Percentiles rank a stretch among this genome's conserved stretches.
phyloP scores from a whole-genome alignment of 1,140 invertebrate species.

The Dendroctonus valens region DNA sequence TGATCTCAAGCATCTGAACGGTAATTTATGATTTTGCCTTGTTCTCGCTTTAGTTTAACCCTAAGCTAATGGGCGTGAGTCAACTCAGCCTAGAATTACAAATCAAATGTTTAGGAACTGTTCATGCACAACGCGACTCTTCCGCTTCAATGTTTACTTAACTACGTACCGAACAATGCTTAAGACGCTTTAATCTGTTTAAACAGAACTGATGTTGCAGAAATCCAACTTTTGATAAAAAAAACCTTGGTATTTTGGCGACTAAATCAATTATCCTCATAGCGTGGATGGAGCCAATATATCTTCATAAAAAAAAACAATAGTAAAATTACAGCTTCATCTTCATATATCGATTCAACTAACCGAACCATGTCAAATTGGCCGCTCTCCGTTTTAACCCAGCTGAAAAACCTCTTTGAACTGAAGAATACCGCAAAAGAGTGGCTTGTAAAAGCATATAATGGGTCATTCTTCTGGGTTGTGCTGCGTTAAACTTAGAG shows the following conservation, averaged over 20 bases:
- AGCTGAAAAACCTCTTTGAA: conserved; percentile 15
- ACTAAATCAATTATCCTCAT: too few relatives aligned
- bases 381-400: not conserved
- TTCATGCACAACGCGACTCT: too few relatives aligned
- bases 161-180: too few relatives aligned
- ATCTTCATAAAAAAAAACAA: not conserved
- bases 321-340: not conserved
- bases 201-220: too few relatives aligned
- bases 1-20: conserved; percentile 73
- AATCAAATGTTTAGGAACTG: not conserved
- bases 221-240: too few relatives aligned
- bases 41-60: conserved; percentile 8
- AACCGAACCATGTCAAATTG: conserved; percentile 3
- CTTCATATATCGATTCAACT: conserved; percentile 1
- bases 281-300: too few relatives aligned
- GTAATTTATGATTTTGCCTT: conserved; percentile 52
- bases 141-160: too few relatives aligned
- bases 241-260: too few relatives aligned
- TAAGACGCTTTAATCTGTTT: too few relatives aligned
- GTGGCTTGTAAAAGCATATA: conserved; percentile 12
- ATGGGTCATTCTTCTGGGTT: conserved; percentile 13
- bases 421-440: conserved; percentile 10
- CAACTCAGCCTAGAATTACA: conserved; percentile 2
- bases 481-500: not conserved
- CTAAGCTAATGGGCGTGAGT: conserved; percentile 1